Evolutionary conservation across 2,888 invertebrate species (phyloP).

Genomic region (Pimpla rufipes): DNA sequence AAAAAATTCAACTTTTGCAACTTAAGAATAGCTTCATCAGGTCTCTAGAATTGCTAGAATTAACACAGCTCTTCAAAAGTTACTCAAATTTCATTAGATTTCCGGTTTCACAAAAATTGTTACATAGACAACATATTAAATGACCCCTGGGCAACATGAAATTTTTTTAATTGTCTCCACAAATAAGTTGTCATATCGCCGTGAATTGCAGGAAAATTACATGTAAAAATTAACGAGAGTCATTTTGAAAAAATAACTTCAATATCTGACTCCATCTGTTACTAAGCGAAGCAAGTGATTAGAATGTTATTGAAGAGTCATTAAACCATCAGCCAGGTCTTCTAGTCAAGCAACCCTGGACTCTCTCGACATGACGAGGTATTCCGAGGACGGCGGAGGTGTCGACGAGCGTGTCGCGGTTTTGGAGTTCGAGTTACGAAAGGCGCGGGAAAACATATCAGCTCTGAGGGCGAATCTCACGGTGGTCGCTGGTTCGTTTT

Average conservation of each 20-base stretch:
- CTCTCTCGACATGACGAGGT: conserved; percentile 94
- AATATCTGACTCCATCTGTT: neutral
- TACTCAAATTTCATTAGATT: too few relatives aligned
- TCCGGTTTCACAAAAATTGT: too few relatives aligned
- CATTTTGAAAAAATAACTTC: neutral
- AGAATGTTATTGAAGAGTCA: conserved; percentile 29
- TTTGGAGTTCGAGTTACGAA: conserved; percentile 94
- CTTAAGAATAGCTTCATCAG: too few relatives aligned
- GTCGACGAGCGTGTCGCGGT: conserved; percentile 93
- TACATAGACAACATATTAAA: too few relatives aligned
- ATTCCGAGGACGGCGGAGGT: conserved; percentile 95
- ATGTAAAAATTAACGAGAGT: neutral
- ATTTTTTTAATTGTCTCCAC: too few relatives aligned
- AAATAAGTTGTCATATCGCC: neutral
- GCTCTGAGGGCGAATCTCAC: conserved; percentile 93
- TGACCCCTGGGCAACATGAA: too few relatives aligned
- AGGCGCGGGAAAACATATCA: conserved; percentile 94
- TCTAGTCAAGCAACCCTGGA: conserved; percentile 95
- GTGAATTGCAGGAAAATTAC: neutral
- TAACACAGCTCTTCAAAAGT: too few relatives aligned
- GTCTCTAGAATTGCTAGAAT: too few relatives aligned
- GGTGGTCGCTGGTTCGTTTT: conserved; percentile 88
- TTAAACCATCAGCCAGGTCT: conserved; percentile 88
- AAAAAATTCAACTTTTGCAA: too few relatives aligned
- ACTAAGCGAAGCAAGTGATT: neutral